Conservation (phyloP, 2,797 vertebrate genomes). For the Triplophysa yarkandensis region DNA sequence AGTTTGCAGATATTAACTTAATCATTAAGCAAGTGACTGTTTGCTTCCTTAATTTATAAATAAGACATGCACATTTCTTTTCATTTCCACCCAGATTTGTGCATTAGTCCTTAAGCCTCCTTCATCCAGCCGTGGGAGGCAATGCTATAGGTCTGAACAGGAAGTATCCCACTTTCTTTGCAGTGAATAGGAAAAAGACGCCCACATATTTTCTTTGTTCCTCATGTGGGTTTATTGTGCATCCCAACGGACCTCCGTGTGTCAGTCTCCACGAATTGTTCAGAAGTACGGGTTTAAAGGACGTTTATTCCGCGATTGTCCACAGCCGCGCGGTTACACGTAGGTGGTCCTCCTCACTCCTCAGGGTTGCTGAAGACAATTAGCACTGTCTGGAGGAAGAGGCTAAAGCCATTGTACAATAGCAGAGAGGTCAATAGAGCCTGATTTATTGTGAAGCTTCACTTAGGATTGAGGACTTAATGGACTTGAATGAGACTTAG, state of each 20-base stretch:
- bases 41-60: too few species aligned
- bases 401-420: conserved; percentile 55
- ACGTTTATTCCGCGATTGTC: conserved; percentile 36
- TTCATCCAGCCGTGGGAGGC: conserved; percentile 67
- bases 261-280: conserved; percentile 29
- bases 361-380: conserved; percentile 53
- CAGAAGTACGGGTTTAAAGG: conserved; percentile 25
- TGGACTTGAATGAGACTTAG: conserved; percentile 53
- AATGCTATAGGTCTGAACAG: conserved; percentile 59
- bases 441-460: conserved; percentile 54
- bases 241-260: conserved; percentile 23
- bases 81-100: conserved; percentile 13
- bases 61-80: too few species aligned
- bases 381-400: conserved; percentile 59
- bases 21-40: too few species aligned
- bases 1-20: neutral
- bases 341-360: conserved; percentile 58
- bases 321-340: conserved; percentile 41
- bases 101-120: conserved; percentile 42
- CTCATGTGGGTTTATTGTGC: conserved; percentile 37
- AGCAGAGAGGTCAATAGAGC: conserved; percentile 54
- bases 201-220: conserved; percentile 48
- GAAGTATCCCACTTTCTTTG: conserved; percentile 66
- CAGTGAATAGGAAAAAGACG: conserved; percentile 47
- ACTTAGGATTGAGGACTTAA: conserved; percentile 52